Evolutionary conservation across 2,888 invertebrate species (phyloP).

Genomic region (Masnerella sp.): DNA sequence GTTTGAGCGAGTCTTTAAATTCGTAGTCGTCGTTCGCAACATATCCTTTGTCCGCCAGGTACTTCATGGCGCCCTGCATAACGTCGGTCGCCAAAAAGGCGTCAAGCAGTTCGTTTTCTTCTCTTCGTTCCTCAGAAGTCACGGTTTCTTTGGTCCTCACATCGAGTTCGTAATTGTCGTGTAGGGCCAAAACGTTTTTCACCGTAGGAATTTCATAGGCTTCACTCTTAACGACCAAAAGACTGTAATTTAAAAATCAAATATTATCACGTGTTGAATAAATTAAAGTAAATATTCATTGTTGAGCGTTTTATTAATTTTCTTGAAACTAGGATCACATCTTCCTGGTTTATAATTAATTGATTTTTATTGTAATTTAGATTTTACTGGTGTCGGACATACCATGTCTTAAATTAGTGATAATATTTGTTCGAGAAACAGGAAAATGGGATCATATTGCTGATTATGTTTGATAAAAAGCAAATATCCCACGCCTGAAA

Average conservation of each 20-base stretch:
- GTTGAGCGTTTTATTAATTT: no score
- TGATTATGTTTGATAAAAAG: background rate
- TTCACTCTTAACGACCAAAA: constrained; percentile 65
- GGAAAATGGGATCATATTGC: constrained; percentile 7
- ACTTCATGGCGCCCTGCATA: constrained; percentile 67
- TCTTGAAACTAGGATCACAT: background rate
- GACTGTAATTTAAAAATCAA: no score
- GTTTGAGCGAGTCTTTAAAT: constrained; percentile 84
- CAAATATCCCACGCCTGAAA: background rate
- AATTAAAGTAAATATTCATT: no score
- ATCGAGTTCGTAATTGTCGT: constrained; percentile 68
- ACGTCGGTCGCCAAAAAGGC: constrained; percentile 68
- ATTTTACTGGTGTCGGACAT: constrained; percentile 21
- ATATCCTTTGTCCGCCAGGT: constrained; percentile 67
- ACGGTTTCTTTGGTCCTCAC: constrained; percentile 64
- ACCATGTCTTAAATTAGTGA: no score
- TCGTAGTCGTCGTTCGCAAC: constrained; percentile 76
- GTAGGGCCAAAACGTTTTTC: constrained; percentile 65
- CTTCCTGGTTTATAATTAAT: constrained; percentile 4
- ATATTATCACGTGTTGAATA: no score
- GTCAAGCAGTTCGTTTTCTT: constrained; percentile 69
- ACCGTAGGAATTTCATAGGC: constrained; percentile 68
- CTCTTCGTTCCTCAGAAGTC: constrained; percentile 64
- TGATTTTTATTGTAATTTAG: background rate
- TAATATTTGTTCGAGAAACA: no score